phyloP scores from a whole-genome alignment of 2,113 vertebrate species.

The Hippocampus guttulatus region DNA sequence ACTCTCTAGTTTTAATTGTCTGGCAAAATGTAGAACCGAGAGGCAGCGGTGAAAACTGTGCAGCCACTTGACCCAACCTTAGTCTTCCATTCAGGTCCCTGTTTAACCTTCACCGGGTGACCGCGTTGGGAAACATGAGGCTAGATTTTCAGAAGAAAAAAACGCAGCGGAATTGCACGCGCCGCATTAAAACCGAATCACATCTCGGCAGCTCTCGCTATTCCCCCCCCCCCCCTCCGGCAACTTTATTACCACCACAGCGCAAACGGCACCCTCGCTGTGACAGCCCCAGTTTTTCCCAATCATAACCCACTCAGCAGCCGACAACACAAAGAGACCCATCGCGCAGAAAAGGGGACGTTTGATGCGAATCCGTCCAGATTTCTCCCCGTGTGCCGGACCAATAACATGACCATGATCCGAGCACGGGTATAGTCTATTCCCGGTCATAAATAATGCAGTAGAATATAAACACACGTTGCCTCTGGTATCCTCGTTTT shows the following conservation, averaged over 20 bases:
- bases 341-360: conserved; percentile 3
- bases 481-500: conserved; percentile 28
- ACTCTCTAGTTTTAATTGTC: conserved; percentile 55
- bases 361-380: neutral
- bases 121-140: neutral
- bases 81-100: conserved; percentile 3
- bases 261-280: conserved; percentile 30
- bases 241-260: conserved; percentile 34
- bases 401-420: neutral
- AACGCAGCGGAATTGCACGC: conserved; percentile 16
- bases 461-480: conserved; percentile 8
- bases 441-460: conserved; percentile 29
- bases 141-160: neutral
- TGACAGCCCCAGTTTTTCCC: conserved; percentile 18
- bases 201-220: conserved; percentile 16
- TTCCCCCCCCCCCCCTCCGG: neutral
- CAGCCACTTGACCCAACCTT: conserved; percentile 36
- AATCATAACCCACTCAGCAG: conserved; percentile 25
- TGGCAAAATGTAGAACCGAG: conserved; percentile 68
- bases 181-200: conserved; percentile 39
- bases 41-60: conserved; percentile 42
- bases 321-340: conserved; percentile 27
- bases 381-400: neutral
- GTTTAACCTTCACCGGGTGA: neutral
- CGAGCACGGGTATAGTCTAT: conserved; percentile 16